phyloP scores from a whole-genome alignment of 2,888 invertebrate genomes.

The Bombylius discolor region DNA sequence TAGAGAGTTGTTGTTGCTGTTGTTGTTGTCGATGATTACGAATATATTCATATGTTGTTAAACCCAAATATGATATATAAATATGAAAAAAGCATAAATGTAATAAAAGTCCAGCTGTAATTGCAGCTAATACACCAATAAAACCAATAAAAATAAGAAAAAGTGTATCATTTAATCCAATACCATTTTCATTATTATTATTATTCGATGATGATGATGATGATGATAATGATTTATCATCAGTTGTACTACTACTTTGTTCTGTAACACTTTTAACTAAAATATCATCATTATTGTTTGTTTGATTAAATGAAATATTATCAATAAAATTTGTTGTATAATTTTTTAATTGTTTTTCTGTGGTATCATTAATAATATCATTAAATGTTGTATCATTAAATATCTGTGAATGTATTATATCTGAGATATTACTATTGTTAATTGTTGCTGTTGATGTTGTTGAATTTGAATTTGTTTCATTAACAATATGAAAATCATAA shows the following conservation, averaged over 20 bases:
- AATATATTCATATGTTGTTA: slow-evolving; percentile 86
- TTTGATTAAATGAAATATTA: background rate
- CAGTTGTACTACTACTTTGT: too few relatives aligned
- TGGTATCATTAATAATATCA: background rate
- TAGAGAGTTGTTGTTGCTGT: background rate
- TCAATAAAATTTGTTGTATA: background rate
- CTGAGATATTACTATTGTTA: slow-evolving; percentile 2
- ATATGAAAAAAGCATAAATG: slow-evolving; percentile 81
- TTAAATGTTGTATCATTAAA: background rate
- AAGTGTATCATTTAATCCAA: slow-evolving; percentile 42
- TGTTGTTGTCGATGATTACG: slow-evolving; percentile 37
- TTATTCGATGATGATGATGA: slow-evolving; percentile 10
- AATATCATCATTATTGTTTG: slow-evolving; percentile 11
- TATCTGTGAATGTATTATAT: slow-evolving; percentile 12
- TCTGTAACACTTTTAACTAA: slow-evolving; percentile 9
- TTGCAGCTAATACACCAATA: slow-evolving; percentile 56
- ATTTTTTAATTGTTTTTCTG: background rate
- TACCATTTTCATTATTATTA: slow-evolving; percentile 17
- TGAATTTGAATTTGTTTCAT: slow-evolving; percentile 5
- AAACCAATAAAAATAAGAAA: slow-evolving; percentile 47
- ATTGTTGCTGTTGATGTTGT: slow-evolving; percentile 2
- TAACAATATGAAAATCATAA: background rate
- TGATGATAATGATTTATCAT: background rate
- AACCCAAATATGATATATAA: slow-evolving; percentile 68
- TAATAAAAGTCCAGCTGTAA: slow-evolving; percentile 61